phyloP scores from a whole-genome alignment of 2,797 vertebrate genomes.

The Diplodus puntazzo region DNA sequence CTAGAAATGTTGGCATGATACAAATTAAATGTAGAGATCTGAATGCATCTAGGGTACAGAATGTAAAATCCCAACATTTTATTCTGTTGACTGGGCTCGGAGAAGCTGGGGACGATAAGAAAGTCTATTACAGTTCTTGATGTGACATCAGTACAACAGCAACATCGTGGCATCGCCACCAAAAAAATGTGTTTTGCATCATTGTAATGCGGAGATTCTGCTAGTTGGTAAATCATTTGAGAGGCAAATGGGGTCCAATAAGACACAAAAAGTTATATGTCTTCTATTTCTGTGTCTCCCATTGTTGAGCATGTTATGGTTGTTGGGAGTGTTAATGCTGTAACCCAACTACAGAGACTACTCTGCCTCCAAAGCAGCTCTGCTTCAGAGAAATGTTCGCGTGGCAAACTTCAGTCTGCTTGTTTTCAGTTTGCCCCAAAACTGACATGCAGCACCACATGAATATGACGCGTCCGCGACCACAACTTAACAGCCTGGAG shows the following conservation, averaged over 20 bases:
- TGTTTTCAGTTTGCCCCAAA: constrained; percentile 15
- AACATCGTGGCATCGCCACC: neutral
- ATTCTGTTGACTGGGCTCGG: no score
- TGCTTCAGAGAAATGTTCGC: constrained; percentile 48
- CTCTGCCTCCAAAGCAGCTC: constrained; percentile 50
- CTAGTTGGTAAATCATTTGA: neutral
- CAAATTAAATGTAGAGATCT: no score
- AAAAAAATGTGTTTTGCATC: neutral
- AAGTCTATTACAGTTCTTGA: neutral
- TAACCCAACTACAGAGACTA: constrained; percentile 30
- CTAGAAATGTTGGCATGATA: no score
- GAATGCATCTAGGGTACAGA: no score
- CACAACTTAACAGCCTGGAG: constrained; percentile 29
- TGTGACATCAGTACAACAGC: neutral
- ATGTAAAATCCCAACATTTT: no score
- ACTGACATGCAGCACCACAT: constrained; percentile 9
- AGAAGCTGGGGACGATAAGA: neutral
- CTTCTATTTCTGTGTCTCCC: neutral
- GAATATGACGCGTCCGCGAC: constrained; percentile 10
- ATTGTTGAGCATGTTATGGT: neutral
- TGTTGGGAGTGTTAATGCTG: constrained; percentile 10
- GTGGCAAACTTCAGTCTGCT: constrained; percentile 28
- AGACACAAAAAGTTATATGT: neutral
- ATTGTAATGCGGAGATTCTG: neutral
- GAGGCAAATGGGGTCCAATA: constrained; percentile 6